These are phyloP conservation scores for Musca domestica DNA, from an alignment of 1,140 invertebrate genomes.

Conservation along the genomic window DNA sequence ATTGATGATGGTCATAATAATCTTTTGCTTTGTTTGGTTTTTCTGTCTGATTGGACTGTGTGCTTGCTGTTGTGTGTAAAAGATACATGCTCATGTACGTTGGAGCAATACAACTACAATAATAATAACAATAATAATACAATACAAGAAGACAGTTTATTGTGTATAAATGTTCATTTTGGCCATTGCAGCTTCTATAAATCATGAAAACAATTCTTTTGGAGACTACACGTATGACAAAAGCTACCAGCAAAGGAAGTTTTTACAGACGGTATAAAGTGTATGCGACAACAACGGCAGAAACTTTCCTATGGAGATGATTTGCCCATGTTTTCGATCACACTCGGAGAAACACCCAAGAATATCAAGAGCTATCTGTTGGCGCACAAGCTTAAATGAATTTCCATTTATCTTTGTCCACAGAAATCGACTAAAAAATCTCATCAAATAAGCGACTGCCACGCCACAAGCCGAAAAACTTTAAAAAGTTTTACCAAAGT, in stretches of 20 bases:
- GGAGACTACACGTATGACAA: too few relatives aligned
- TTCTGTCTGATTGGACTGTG: background rate
- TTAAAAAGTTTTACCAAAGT: too few relatives aligned
- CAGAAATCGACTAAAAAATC: background rate
- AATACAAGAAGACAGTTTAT: background rate
- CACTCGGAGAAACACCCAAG: background rate
- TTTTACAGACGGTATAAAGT: background rate
- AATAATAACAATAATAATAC: background rate
- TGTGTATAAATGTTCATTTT: background rate
- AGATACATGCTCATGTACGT: too few relatives aligned
- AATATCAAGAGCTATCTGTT: background rate
- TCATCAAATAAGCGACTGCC: too few relatives aligned
- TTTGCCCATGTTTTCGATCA: background rate
- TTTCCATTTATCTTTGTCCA: slow-evolving; percentile 6
- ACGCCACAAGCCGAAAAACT: too few relatives aligned
- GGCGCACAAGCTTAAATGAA: background rate
- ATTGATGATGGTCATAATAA: slow-evolving; percentile 20
- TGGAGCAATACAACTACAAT: too few relatives aligned
- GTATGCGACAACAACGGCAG: too few relatives aligned
- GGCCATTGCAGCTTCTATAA: slow-evolving; percentile 5
- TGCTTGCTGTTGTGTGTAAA: background rate
- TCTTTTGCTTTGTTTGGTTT: background rate
- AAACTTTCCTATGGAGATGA: background rate
- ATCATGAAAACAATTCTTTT: background rate
- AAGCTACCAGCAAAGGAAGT: background rate